Percentiles rank a stretch among this genome's conserved stretches.
Conservation (phyloP, 2,888 invertebrate genomes). For the Tipula unca region DNA sequence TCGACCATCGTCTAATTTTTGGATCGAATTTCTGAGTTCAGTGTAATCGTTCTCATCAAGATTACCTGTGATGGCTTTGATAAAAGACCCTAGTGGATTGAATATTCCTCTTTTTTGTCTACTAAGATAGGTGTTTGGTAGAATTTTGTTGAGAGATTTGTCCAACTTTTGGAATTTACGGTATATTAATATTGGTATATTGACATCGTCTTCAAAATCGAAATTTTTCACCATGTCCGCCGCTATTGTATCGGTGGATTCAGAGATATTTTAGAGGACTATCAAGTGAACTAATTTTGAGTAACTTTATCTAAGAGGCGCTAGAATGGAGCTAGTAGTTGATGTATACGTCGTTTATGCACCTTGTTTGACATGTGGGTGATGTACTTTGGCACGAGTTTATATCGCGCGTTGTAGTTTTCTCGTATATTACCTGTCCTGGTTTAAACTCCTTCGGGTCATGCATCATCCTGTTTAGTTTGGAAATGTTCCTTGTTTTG, state of each 20-base stretch:
- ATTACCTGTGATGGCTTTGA: neutral
- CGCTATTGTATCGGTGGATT: too few species aligned
- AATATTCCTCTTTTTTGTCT: neutral
- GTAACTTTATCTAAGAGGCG: too few species aligned
- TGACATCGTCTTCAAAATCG: too few species aligned
- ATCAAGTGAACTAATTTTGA: too few species aligned
- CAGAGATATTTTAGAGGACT: too few species aligned
- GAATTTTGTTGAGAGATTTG: neutral
- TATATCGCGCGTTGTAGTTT: too few species aligned
- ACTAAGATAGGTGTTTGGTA: neutral
- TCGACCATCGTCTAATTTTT: neutral
- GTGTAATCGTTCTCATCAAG: neutral
- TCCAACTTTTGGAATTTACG: neutral
- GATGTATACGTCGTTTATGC: too few species aligned
- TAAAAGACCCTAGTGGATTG: neutral
- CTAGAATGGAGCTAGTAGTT: too few species aligned
- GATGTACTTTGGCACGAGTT: too few species aligned
- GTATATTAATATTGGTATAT: too few species aligned
- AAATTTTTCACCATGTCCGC: too few species aligned
- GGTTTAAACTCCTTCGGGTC: neutral
- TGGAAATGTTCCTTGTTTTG: neutral
- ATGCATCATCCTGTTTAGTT: neutral
- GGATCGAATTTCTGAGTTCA: neutral
- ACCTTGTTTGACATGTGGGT: too few species aligned
- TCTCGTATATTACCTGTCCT: neutral